Evolutionary conservation across 2,113 vertebrate species (phyloP).

Genomic region (Cynocephalus volans): DNA sequence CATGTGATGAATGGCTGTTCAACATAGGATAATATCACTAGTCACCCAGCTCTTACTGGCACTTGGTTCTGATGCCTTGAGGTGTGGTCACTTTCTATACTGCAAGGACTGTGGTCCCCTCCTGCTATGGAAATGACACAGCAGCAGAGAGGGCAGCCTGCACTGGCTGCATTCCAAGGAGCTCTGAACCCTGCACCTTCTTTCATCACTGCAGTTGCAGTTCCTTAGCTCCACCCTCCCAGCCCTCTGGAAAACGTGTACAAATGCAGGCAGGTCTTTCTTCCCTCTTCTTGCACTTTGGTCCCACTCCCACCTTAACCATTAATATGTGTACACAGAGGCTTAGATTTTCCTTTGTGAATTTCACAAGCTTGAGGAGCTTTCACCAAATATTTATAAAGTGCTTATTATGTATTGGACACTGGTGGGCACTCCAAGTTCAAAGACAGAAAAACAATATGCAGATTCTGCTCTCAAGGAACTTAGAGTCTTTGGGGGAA

Average conservation of each 20-base stretch:
- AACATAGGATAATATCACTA: rapidly evolving
- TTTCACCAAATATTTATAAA: background rate
- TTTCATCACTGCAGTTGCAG: rapidly evolving
- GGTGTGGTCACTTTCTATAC: rapidly evolving
- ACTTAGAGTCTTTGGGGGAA: background rate
- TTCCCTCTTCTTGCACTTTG: too few species aligned
- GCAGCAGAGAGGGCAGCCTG: background rate
- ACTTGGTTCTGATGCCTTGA: background rate
- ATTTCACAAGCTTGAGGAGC: background rate
- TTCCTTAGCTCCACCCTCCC: rapidly evolving
- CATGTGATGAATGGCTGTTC: background rate
- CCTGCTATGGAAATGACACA: background rate
- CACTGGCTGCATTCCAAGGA: background rate
- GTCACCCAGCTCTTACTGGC: background rate
- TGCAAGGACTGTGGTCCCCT: background rate
- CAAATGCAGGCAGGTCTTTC: background rate
- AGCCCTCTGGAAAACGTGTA: background rate
- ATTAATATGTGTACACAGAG: background rate
- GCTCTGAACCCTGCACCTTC: background rate
- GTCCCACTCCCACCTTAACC: too few species aligned
- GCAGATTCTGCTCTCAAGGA: background rate
- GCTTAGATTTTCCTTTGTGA: background rate
- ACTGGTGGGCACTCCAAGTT: background rate
- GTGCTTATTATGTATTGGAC: background rate
- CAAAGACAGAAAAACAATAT: background rate